Base-by-base conservation (phyloP, 2,113 vertebrate genomes). In the Prinia subflava region DNA sequence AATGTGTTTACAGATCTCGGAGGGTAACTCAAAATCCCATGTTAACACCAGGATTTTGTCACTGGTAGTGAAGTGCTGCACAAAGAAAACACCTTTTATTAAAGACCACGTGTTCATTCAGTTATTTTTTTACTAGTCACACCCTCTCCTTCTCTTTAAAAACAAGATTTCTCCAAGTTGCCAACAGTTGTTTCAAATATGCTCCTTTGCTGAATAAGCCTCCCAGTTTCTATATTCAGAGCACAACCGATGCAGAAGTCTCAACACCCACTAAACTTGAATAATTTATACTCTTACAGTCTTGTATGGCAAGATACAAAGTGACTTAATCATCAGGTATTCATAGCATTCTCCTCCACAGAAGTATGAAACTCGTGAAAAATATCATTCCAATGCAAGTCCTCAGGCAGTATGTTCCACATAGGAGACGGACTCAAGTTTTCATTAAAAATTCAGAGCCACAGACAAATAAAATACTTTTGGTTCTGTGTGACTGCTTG, bases 261-360 rank as follows among this genome's bases (percentile, higher is more conserved):
- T 96, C 95, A 97, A 98, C 97, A 97, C 95, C 96, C 96, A 96
- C 97, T 96, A 93, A 95, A 97, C 94, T 84, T 98, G 95, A 98
- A 98, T 98, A 98, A 98, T 98, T 98, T 97, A 98, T 96, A 81
- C 87, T 96, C 89, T 96, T 92, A 91, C 79, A 90, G 75, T 91
- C 90, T 95, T 94, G 81, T 83, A 88, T 82, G 92, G 92, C 85
- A 96, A 97, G 94, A 97, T 96, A 97, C 95, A 97, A 96, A 98
- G 94, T 97, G 95, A 96, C 93, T 97, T 97, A 95, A 98, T 98
- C 96, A 96, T 93, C 90, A 96, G 89, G 89, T 95, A 89, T 83
- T 97, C 92, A 81, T 84, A 96, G 83, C 95, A 94, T 90, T 95
- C 93, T 95, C 92, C 85, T 85, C 83, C 92, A 92, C 71, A 93